Evolutionary conservation across 2,113 vertebrate genomes (phyloP).

Genomic region (Nasalis larvatus): DNA sequence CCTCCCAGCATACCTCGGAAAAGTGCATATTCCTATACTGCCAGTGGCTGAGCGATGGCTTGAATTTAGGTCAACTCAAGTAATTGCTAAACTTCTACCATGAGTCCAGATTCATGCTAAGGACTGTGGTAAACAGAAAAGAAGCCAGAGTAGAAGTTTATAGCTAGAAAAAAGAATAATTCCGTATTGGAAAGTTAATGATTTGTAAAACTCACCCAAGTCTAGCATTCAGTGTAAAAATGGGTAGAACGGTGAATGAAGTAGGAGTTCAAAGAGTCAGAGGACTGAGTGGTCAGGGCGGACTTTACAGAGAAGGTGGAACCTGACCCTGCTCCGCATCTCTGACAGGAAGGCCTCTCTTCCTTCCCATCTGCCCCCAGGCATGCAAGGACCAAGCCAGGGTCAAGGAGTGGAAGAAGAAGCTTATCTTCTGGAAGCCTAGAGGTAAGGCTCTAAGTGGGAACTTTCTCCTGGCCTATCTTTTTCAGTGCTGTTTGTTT

Average conservation of each 20-base stretch:
- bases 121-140: background rate
- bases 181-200: background rate
- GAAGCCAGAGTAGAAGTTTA: background rate
- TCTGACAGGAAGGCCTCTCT: background rate
- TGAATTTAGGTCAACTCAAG: background rate
- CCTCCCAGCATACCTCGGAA: background rate
- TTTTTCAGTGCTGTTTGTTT: constrained; percentile 20
- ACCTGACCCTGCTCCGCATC: background rate
- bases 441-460: background rate
- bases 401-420: background rate
- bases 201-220: background rate
- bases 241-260: background rate
- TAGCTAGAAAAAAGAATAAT: background rate
- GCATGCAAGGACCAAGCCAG: background rate
- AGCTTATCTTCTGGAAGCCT: background rate
- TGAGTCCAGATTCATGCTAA: background rate
- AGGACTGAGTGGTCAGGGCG: background rate
- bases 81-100: background rate
- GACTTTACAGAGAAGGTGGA: background rate
- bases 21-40: background rate
- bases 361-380: background rate
- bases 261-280: background rate
- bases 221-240: background rate
- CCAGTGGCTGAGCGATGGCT: background rate
- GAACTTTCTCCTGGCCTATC: background rate